phyloP scores from a whole-genome alignment of 2,113 vertebrate genomes.

The Nycticorax nycticorax region DNA sequence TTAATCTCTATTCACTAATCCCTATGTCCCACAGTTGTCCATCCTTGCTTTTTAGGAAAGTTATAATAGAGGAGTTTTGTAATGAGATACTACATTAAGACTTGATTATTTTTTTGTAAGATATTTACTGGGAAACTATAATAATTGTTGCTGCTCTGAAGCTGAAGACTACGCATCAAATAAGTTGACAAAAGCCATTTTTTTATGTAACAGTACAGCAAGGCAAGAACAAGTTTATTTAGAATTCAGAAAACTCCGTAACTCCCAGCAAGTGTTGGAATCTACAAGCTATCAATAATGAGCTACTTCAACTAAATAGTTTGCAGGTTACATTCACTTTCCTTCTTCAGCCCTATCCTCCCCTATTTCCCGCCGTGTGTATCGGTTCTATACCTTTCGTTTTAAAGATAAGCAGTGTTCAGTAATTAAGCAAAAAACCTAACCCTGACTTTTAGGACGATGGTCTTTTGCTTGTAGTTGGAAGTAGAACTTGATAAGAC shows the following conservation, averaged over 20 bases:
- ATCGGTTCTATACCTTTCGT: not conserved
- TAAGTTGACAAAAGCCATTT: not conserved
- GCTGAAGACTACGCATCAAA: not conserved
- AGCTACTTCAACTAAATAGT: not conserved
- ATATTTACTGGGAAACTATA: not conserved
- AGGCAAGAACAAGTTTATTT: not conserved
- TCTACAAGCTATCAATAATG: not conserved
- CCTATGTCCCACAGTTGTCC: not conserved
- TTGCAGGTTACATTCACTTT: not conserved
- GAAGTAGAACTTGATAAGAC: not conserved
- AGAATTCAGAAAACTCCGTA: not conserved
- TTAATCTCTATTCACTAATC: not conserved
- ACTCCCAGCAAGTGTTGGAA: not conserved
- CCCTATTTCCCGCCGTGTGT: not conserved
- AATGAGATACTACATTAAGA: not conserved
- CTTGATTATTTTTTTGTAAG: not conserved
- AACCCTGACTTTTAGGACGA: not conserved
- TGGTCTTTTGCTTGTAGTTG: not conserved
- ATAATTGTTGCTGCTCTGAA: not conserved
- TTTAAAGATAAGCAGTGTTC: not conserved
- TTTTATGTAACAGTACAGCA: not conserved
- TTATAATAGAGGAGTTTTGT: not conserved
- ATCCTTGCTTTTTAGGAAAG: not conserved
- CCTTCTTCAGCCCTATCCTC: not conserved
- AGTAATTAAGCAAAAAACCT: not conserved